Evolutionary conservation across 2,113 vertebrate species (phyloP), one percentile per base, ranked within the genome.

Genomic region (Calidris pygmaea): DNA sequence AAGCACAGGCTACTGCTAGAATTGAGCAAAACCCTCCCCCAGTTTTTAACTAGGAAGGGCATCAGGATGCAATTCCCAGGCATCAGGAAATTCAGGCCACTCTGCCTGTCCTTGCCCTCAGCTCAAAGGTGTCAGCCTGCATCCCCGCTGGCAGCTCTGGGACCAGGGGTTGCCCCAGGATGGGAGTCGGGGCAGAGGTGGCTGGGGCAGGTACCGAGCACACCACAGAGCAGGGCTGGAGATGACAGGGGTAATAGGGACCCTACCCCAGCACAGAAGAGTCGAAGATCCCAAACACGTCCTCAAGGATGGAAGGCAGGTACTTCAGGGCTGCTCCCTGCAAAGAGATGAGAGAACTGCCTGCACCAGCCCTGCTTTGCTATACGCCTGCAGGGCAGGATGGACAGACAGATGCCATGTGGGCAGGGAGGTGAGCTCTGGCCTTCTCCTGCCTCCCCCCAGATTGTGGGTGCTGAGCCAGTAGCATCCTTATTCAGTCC

Each of bases 261-360:
- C 45, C 93, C 20, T 96, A 97, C 96, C 97, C 96, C 76, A 97
- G 83, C 0, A 6, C n/a, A 2, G 86, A 85, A 20, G 75, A 75
- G 74, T 97, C 85, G 4, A 97, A 94, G 76, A 96, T 84, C n/a
- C 93, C 95, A 30, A 77, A 78, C 30, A 96, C 85, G 0, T 97
- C 96, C 76, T 93, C 89, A 2, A 97, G 86, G 83, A 97, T 91
- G 39, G 60, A 95, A 20, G 96, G 96, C 87, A 97, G 62, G 56
- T 92, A 97, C 47, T 97, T 97, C 15, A 97, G 95, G 10, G 97
- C 95, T 12, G 97, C 96, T 85, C 94, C 96, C 97, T 97, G 91
- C 66, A 60, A 75, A 59, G 72, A 84, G 59, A 91, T 1, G 2
- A 0, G 6, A n/a, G 34, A 7, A 26, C 87, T 91, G 87, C n/a